Evolutionary conservation across 2,888 invertebrate species (phyloP), one percentile per base, ranked within the genome.

Genomic region (Colletes collaris): DNA sequence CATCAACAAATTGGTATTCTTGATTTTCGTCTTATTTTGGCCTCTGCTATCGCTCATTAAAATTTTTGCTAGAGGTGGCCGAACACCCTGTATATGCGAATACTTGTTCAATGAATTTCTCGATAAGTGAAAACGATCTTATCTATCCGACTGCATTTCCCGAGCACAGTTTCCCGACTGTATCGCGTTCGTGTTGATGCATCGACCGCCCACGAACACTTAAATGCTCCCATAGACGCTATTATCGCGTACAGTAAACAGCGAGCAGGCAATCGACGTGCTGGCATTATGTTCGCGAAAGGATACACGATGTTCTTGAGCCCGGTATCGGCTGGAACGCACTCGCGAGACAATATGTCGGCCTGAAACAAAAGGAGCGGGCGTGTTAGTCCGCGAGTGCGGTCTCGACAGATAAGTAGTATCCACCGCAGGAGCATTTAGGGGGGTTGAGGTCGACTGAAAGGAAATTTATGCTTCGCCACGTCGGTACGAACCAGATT

Each of bases 381-480:
- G 53, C 68, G 70, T 72, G 74, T 69, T 73, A 73, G 74, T 52
- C 67, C 74, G 68, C 82, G 75, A 67, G 58, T 66, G 74, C 86
- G 81, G 82, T 74, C 76, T 46, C 74, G 72, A 46, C 63, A 86
- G 87, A 86, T 86, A 86, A 86, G 84, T 84, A 81, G 81, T 82
- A 80, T 69, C 84, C 82, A 68, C 66, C 71, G 67, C 71, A 49
- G 71, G 27, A 74, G 62, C 77, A 63, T 84, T 81, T 66, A 62
- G 69, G 27, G 27, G 46, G 40, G 37, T 50, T 62, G 66, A 74
- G 82, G 71, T 75, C 76, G 76, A 71, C 73, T 67, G 75, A 82
- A 78, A 80, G 76, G 81, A 77, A 87, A 86, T 86, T 86, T 86
- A 86, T 86, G 83, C 85, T 74, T 83, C 83, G 79, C 86, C 87